These are phyloP conservation scores for Neoseiulus cucumeris DNA, from an alignment of 1,140 invertebrate genomes.

Conservation along the genomic window DNA sequence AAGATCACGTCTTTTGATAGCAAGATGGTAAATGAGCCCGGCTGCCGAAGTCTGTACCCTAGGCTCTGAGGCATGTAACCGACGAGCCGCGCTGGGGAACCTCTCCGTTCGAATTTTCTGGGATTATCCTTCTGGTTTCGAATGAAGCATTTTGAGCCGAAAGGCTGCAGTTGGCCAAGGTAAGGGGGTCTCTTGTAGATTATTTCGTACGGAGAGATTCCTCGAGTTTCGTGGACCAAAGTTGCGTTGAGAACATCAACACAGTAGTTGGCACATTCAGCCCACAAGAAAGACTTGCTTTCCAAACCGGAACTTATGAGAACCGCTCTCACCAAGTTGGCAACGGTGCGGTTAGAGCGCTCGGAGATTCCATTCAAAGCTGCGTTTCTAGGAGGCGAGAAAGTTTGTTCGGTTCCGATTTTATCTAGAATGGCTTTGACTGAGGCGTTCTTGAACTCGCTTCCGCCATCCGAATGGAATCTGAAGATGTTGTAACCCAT, in stretches of 20 bases:
- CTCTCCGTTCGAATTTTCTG: background rate
- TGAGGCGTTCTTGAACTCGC: no score
- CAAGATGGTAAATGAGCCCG: background rate
- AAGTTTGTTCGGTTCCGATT: no score
- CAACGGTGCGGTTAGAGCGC: slow-evolving; percentile 11
- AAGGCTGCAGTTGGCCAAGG: background rate
- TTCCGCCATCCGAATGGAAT: no score
- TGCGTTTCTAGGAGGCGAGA: no score
- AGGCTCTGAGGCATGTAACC: background rate
- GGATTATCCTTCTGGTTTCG: background rate
- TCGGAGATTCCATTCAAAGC: slow-evolving; percentile 1
- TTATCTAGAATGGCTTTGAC: no score
- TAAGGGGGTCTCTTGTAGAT: background rate
- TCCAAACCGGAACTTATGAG: background rate
- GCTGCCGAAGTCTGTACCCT: background rate
- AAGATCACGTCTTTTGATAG: background rate
- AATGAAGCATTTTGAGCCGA: background rate
- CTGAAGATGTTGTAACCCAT: no score
- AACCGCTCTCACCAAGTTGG: slow-evolving; percentile 14
- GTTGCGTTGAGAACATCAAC: background rate
- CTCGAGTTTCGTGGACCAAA: background rate
- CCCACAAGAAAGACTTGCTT: slow-evolving; percentile 12
- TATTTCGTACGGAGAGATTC: background rate
- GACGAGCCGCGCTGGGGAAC: background rate
- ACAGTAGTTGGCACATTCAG: background rate